These are phyloP conservation scores for Chelonus insularis DNA, from an alignment of 1,140 invertebrate species.

Conservation along the genomic window DNA sequence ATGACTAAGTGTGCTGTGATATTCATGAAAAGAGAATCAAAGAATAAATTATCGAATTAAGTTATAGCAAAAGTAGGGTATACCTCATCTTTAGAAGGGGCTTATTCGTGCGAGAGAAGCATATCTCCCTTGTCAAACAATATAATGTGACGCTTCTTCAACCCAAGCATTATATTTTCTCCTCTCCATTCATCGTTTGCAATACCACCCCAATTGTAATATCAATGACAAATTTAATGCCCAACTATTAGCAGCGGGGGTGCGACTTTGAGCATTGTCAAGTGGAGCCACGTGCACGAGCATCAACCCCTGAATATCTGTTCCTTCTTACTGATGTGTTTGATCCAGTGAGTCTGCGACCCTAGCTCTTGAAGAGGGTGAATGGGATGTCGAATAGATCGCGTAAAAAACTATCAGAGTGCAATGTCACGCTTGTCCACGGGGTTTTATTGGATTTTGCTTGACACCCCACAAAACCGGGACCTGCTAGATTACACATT, in stretches of 20 bases:
- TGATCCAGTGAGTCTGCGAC: neutral
- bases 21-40: too few species aligned
- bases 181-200: conserved; percentile 34
- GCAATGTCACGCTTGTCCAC: conserved; percentile 52
- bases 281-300: conserved; percentile 55
- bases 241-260: conserved; percentile 53
- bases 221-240: conserved; percentile 59
- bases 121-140: conserved; percentile 18
- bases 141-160: neutral
- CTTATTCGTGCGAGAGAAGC: conserved; percentile 27
- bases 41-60: too few species aligned
- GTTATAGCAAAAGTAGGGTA: too few species aligned
- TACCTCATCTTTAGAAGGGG: conserved; percentile 13
- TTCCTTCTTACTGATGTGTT: neutral
- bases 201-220: conserved; percentile 41
- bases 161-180: conserved; percentile 44
- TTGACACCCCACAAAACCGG: conserved; percentile 32
- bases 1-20: too few species aligned
- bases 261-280: conserved; percentile 43
- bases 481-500: conserved; percentile 54
- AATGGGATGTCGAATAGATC: neutral
- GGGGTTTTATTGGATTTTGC: conserved; percentile 53
- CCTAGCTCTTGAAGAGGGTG: too few species aligned
- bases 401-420: conserved; percentile 29
- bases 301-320: conserved; percentile 3